These are phyloP conservation scores for Shinisaurus crocodilurus DNA, from an alignment of 2,113 vertebrate genomes.

Conservation along the genomic window DNA sequence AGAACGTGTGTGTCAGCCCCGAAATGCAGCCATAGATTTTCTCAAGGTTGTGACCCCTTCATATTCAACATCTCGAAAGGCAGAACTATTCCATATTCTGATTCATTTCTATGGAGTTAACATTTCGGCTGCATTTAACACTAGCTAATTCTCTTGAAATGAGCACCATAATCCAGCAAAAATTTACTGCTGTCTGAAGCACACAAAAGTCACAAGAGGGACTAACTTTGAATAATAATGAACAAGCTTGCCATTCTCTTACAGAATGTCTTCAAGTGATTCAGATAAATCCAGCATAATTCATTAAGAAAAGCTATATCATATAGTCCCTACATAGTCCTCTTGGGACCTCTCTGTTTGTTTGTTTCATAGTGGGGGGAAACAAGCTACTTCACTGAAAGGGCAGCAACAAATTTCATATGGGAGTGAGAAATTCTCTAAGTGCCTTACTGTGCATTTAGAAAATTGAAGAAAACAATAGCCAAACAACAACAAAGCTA, in stretches of 20 bases:
- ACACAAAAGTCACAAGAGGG: conserved; percentile 36
- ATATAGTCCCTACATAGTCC: conserved; percentile 53
- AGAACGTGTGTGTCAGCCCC: not conserved
- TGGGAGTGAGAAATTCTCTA: conserved; percentile 45
- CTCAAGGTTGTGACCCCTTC: conserved; percentile 42
- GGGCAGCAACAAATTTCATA: conserved; percentile 41
- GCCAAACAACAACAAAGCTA: conserved; percentile 52
- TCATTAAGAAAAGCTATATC: conserved; percentile 56
- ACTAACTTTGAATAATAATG: conserved; percentile 64
- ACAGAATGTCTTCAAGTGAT: conserved; percentile 50
- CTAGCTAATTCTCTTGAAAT: conserved; percentile 52
- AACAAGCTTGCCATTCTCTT: conserved; percentile 31
- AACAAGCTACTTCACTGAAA: conserved; percentile 26
- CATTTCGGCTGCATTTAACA: conserved; percentile 46
- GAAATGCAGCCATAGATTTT: conserved; percentile 13
- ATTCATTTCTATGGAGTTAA: conserved; percentile 38
- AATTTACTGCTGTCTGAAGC: conserved; percentile 47
- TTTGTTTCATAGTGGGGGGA: conserved; percentile 49
- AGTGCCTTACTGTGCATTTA: conserved; percentile 54
- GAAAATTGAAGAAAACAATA: conserved; percentile 63
- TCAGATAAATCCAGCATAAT: conserved; percentile 61
- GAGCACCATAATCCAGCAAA: conserved; percentile 51
- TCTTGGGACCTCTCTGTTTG: conserved; percentile 50
- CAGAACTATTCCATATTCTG: conserved; percentile 29
- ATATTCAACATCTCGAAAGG: conserved; percentile 19